phyloP scores from a whole-genome alignment of 1,140 invertebrate species.

The Chironomus tepperi region DNA sequence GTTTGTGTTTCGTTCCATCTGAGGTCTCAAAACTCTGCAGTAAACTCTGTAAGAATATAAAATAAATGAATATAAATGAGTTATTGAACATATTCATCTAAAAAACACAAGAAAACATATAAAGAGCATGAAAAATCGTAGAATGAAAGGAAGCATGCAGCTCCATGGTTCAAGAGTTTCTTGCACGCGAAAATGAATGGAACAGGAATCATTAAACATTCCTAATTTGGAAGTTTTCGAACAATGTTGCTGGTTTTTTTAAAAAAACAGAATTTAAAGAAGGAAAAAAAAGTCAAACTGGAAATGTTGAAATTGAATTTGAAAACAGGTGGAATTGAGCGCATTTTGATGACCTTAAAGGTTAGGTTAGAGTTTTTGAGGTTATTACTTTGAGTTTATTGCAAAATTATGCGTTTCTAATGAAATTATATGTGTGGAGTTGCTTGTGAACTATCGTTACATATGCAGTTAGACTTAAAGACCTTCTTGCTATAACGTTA shows the following conservation, averaged over 20 bases:
- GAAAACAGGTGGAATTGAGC: no score
- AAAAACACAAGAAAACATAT: no score
- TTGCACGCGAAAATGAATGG: constrained; percentile 3
- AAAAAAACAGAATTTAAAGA: background rate
- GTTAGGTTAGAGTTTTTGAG: no score
- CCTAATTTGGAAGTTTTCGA: constrained; percentile 1
- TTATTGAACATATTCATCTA: background rate
- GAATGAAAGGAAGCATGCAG: background rate
- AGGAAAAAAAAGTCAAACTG: background rate
- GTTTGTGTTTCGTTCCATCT: constrained; percentile 42
- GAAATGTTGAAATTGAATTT: background rate
- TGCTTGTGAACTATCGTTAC: no score
- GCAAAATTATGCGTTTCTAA: no score
- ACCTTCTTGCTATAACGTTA: no score
- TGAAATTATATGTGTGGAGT: no score
- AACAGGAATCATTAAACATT: constrained; percentile 4
- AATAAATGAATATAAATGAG: background rate
- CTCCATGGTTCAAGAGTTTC: background rate
- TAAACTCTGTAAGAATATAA: constrained; percentile 20
- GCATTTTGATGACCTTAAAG: no score
- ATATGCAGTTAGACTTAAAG: no score
- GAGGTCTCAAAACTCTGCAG: constrained; percentile 39
- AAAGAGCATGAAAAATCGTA: no score
- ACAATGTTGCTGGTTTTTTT: background rate
- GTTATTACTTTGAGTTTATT: no score